Base-by-base conservation (phyloP, 2,113 vertebrate genomes). In the Chlamydotis undulata region DNA sequence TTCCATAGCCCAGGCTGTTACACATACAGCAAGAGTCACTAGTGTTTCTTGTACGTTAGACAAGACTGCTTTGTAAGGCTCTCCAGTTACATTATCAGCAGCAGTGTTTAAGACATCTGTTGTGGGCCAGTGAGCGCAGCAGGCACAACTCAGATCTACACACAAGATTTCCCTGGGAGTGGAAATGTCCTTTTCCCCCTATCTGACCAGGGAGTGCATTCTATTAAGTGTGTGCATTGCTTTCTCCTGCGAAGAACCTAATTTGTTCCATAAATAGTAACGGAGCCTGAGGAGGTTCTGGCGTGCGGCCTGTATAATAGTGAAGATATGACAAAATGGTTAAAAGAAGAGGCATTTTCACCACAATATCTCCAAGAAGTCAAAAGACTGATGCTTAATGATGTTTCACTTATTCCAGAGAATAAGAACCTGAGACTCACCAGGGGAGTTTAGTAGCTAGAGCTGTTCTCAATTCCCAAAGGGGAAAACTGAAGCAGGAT, bases 51-150 rank as follows among this genome's bases (percentile, higher is more conserved):
- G 17, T 50, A 19, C 43, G 23, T 35, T 19, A 67, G 31, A 35
- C 35, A 35, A 35, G 35, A 35, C 35, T 68, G 9, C 10, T 37
- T 19, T 39, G 35, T 52, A 29, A 67, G 35, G 35, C 29, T 25
- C 39, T 61, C 21, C 7, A 9, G 19, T 15, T 47, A 7, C 3
- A 2, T 12, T 33, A 31, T 47, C 15, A 52, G 14, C 39, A 49
- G 61, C 2, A 1, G 29, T 29, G n/a, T 33, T 47, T 19, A 19
- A 57, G 59, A 21, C 11, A 35, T 33, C 9, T 9, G 5, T 4
- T 73, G 71, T 1, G 2, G 29, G 28, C 52, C 56, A 50, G 63
- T 0, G 2, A 69, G 37, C 2, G 0, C 23, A 75, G 83, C 50
- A 71, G 33, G 19, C 41, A 13, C 60, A 64, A 25, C 29, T 50